phyloP scores from a whole-genome alignment of 2,888 invertebrate species.

The Toxonevra muliebris region DNA sequence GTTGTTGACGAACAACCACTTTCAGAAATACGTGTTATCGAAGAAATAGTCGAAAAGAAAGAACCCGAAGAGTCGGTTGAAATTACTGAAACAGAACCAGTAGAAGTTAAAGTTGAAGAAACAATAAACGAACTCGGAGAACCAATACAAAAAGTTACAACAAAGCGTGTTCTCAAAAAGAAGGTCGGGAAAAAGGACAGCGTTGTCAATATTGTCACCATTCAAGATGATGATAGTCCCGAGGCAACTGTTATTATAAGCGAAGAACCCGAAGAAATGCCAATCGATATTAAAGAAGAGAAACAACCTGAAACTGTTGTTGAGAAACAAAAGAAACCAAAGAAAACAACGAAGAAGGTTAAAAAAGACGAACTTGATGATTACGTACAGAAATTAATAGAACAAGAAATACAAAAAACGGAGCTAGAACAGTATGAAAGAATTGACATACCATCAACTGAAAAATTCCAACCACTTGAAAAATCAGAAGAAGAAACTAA shows the following conservation, averaged over 20 bases:
- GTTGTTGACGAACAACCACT: slow-evolving; percentile 39
- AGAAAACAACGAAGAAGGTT: slow-evolving; percentile 51
- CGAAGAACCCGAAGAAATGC: slow-evolving; percentile 48
- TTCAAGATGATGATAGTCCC: slow-evolving; percentile 55
- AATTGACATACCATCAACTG: slow-evolving; percentile 52
- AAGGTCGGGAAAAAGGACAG: slow-evolving; percentile 50
- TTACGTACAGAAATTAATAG: slow-evolving; percentile 60
- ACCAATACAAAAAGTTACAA: slow-evolving; percentile 55
- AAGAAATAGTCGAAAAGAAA: slow-evolving; percentile 38
- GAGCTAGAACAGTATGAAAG: slow-evolving; percentile 65
- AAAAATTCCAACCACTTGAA: slow-evolving; percentile 43
- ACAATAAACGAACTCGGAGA: slow-evolving; percentile 51
- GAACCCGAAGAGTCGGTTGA: slow-evolving; percentile 45
- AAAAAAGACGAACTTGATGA: slow-evolving; percentile 60
- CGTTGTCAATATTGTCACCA: slow-evolving; percentile 54
- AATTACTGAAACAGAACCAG: slow-evolving; percentile 52
- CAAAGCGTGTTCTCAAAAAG: slow-evolving; percentile 56
- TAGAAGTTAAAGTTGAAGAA: slow-evolving; percentile 51
- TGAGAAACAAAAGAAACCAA: slow-evolving; percentile 42
- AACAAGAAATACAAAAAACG: slow-evolving; percentile 62
- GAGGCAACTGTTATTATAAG: slow-evolving; percentile 54
- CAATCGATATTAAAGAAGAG: slow-evolving; percentile 38
- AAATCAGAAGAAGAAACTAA: slow-evolving; percentile 63
- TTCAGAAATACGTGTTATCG: slow-evolving; percentile 48
- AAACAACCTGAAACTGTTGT: slow-evolving; percentile 45